A percentile compares a stretch with the other conserved stretches of the same genome.
Conservation (phyloP, 2,797 vertebrate genomes). For the Enoplosus armatus region DNA sequence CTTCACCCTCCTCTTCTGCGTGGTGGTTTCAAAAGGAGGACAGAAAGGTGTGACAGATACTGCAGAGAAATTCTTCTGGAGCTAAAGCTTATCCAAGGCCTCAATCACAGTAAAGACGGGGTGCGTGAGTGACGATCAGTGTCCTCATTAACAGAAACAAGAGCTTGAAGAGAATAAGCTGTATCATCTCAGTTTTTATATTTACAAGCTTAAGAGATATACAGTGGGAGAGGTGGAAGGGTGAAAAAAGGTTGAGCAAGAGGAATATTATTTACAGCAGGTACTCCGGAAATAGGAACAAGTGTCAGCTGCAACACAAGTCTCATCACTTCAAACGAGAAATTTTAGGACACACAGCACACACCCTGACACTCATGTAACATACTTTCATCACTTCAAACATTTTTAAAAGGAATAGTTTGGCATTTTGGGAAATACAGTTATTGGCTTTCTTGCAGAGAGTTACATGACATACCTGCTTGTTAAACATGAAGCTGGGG, state of each 20-base stretch:
- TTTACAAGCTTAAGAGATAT: slow-evolving; percentile 79
- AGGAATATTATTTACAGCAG: slow-evolving; percentile 77
- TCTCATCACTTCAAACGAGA: slow-evolving; percentile 56
- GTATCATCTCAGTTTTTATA: slow-evolving; percentile 75
- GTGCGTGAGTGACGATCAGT: slow-evolving; percentile 46
- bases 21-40: slow-evolving; percentile 54
- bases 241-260: slow-evolving; percentile 62
- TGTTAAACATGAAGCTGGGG: slow-evolving; percentile 9
- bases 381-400: slow-evolving; percentile 31
- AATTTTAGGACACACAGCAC: slow-evolving; percentile 52
- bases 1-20: slow-evolving; percentile 70
- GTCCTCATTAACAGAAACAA: slow-evolving; percentile 67
- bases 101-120: slow-evolving; percentile 71
- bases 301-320: slow-evolving; percentile 59
- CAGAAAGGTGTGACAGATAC: slow-evolving; percentile 55
- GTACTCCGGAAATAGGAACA: slow-evolving; percentile 56
- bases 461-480: background rate
- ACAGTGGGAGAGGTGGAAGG: slow-evolving; percentile 66
- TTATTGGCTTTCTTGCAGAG: slow-evolving; percentile 1
- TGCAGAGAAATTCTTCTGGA: slow-evolving; percentile 61
- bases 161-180: slow-evolving; percentile 65
- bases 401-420: slow-evolving; percentile 24
- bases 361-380: slow-evolving; percentile 38
- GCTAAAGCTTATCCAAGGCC: slow-evolving; percentile 72
- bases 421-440: slow-evolving; percentile 41